phyloP scores from a whole-genome alignment of 2,797 vertebrate species.

The Artibeus jamaicensis region DNA sequence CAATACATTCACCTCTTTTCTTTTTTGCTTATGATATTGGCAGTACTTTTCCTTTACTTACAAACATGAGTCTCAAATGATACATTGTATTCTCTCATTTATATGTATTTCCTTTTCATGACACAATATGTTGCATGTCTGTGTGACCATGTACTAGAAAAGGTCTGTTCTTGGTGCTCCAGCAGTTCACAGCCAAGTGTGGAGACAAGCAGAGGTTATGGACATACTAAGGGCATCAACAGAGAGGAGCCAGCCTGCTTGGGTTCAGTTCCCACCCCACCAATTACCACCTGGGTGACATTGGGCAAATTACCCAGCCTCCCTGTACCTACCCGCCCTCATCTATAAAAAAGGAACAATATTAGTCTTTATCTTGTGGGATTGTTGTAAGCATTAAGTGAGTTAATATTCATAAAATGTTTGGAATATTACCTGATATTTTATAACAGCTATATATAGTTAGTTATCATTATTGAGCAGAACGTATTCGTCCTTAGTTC shows the following conservation, averaged over 20 bases:
- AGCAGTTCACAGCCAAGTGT: neutral
- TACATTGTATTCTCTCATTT: neutral
- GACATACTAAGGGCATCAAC: neutral
- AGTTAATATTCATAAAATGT: neutral
- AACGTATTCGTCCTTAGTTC: neutral
- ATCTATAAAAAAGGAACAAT: neutral
- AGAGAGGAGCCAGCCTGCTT: neutral
- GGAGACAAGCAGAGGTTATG: neutral
- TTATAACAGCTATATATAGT: neutral
- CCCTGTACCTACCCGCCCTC: neutral
- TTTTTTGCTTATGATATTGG: neutral
- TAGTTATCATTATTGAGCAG: neutral
- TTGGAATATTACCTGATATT: neutral
- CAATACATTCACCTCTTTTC: neutral
- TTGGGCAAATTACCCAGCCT: neutral
- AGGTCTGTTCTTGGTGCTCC: neutral
- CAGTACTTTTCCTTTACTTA: neutral
- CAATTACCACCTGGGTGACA: neutral
- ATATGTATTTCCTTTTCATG: neutral
- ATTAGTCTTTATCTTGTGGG: neutral
- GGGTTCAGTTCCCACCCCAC: neutral
- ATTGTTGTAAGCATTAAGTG: neutral
- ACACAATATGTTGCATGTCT: neutral
- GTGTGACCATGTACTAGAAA: neutral
- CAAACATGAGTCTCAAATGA: neutral